Conservation (phyloP, 2,113 vertebrate genomes). For the Hippocampus zosterae region DNA sequence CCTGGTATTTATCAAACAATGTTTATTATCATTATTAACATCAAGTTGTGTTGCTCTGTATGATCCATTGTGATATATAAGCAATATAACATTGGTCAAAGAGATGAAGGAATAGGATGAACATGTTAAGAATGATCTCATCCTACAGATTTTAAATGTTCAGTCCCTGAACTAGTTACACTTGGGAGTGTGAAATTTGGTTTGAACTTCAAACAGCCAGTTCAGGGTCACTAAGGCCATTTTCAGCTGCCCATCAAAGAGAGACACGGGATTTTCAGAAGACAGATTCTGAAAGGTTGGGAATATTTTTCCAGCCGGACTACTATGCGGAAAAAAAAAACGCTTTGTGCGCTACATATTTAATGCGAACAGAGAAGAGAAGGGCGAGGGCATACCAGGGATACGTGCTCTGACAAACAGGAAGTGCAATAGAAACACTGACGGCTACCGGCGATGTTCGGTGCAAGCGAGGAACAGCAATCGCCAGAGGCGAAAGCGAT, state of each 20-base stretch:
- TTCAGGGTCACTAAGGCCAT: too few species aligned
- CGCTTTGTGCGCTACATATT: constrained; percentile 44
- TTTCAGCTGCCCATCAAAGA: too few species aligned
- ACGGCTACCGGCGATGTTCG: not conserved
- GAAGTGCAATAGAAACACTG: constrained; percentile 9
- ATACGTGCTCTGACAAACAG: constrained; percentile 30
- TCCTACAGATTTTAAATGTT: too few species aligned
- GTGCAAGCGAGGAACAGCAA: constrained; percentile 2
- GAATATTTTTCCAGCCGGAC: constrained; percentile 26
- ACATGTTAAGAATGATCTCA: too few species aligned
- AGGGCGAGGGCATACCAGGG: constrained; percentile 17
- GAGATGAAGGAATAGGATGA: too few species aligned
- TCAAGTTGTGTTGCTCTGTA: not conserved
- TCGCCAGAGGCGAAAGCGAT: constrained; percentile 12
- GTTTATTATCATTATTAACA: not conserved
- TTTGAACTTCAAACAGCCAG: too few species aligned
- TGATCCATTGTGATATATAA: too few species aligned
- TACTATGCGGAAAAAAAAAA: constrained; percentile 28
- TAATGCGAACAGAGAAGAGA: constrained; percentile 47
- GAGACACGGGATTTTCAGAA: too few species aligned
- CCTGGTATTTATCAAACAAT: not conserved
- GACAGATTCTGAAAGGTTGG: constrained; percentile 33
- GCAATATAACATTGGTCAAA: too few species aligned
- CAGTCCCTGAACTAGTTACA: too few species aligned
- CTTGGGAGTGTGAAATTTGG: too few species aligned